Evolutionary conservation across 1,140 invertebrate genomes (phyloP).

Genomic region (Latrodectus geometricus): DNA sequence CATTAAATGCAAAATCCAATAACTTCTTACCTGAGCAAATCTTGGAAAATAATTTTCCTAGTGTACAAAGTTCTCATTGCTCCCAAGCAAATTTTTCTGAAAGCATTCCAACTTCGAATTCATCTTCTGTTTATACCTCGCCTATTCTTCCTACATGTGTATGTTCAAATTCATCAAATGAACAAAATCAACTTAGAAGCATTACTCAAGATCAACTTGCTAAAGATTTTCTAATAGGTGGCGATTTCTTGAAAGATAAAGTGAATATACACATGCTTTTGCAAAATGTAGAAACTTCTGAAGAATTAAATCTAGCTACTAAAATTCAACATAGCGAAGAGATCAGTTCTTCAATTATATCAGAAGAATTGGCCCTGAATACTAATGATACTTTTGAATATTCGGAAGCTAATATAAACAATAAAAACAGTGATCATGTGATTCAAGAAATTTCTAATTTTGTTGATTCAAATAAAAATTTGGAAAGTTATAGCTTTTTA

Average conservation of each 20-base stretch:
- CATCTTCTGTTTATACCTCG: constrained; percentile 2
- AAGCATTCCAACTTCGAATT: constrained; percentile 24
- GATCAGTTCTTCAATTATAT: background rate
- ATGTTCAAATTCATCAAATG: background rate
- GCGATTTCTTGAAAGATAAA: constrained; percentile 42
- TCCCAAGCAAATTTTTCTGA: constrained; percentile 16
- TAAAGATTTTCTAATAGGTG: constrained; percentile 29
- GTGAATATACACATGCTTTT: constrained; percentile 29
- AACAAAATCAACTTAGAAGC: background rate
- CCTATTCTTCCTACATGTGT: background rate
- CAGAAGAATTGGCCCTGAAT: background rate
- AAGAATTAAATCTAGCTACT: background rate
- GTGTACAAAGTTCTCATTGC: constrained; percentile 1
- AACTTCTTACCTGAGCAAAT: constrained; percentile 19
- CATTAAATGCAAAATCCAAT: background rate
- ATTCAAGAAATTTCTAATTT: background rate
- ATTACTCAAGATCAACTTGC: constrained; percentile 13
- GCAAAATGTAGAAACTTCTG: constrained; percentile 19
- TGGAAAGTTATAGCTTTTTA: constrained; percentile 21
- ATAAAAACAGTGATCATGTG: background rate
- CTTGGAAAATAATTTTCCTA: background rate
- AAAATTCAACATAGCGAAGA: background rate
- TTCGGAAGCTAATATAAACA: constrained; percentile 1
- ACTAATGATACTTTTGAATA: constrained; percentile 12
- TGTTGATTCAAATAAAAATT: background rate